Base-by-base conservation (phyloP, 2,113 vertebrate genomes). In the Prolemur simus region DNA sequence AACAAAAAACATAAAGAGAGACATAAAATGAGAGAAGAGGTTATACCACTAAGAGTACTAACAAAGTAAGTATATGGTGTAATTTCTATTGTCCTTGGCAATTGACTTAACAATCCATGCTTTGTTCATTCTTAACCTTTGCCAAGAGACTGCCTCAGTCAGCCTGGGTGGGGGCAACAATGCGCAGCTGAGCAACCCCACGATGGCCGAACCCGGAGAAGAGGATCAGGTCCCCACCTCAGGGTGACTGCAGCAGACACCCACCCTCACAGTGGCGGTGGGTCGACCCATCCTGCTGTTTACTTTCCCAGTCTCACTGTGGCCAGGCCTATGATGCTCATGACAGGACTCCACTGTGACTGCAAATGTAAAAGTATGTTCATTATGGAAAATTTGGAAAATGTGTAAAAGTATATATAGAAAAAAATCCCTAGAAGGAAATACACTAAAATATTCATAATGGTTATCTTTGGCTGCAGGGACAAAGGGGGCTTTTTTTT, bases 1-100 rank as follows among this genome's bases (percentile, higher is more conserved):
- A 99, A 99, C 97, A 99, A 99, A 97, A 99, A 99, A 23, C 99
- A 99, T 96, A 99, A 99, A 85, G 99, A 99, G 96, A 99, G 99
- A 49, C 98, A 99, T 42, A 99, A 99, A 96, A 99, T 99, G 81
- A 99, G 98, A 18, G 99, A 99, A 97, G 99, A 99, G 89, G 99
- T 99, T 14, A 99, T 99, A 76, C 99, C 99, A 0, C 97, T 99
- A 25, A 93, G 99, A 84, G 99, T 99, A 0, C 97, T 99, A 0
- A 99, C 99, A 69, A 99, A 99, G 99, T 99, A 99, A 69, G 98
- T 98, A 29, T 8, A 12, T 4, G 12, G 42, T 15, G 6, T 10
- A 12, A 47, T n/a, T 13, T 9, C 18, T 6, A 1, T 25, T 14
- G 42, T 27, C 6, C 1, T 45, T 12, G 47, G 21, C 2, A 34